Evolutionary conservation across 2,113 vertebrate genomes (phyloP).

Genomic region (Albula goreensis): DNA sequence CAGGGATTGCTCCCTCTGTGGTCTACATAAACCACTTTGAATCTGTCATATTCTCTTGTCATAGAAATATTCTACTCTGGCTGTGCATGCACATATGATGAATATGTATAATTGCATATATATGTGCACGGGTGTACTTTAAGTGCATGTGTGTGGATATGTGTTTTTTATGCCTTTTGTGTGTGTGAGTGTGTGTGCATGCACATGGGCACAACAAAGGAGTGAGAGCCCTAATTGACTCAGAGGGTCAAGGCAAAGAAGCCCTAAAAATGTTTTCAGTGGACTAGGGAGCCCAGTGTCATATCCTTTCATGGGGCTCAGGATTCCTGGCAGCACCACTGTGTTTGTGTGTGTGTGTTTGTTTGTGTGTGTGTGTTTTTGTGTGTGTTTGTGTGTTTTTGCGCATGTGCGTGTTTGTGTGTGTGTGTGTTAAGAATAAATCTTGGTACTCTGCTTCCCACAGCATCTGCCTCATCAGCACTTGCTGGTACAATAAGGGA

Average conservation of each 20-base stretch:
- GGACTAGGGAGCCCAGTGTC: no score
- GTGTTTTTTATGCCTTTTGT: no score
- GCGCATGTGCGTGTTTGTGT: neutral
- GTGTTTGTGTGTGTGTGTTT: neutral
- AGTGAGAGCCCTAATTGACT: no score
- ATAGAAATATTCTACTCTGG: neutral
- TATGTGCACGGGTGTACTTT: no score
- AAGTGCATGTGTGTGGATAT: no score
- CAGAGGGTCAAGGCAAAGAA: no score
- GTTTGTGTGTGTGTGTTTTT: neutral
- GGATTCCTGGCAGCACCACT: neutral
- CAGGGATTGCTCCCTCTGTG: neutral
- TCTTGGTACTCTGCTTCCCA: neutral
- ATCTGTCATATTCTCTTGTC: neutral
- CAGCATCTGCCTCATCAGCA: neutral
- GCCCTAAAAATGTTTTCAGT: no score
- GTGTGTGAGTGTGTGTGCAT: no score
- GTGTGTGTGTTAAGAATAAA: slow-evolving; percentile 12
- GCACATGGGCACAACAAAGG: no score
- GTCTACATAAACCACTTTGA: neutral
- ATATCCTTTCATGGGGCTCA: no score
- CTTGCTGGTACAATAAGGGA: neutral
- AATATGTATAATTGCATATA: no score
- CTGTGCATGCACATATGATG: no score
- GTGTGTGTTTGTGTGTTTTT: slow-evolving; percentile 4